Percentiles rank a stretch among this genome's conserved stretches.
phyloP scores from a whole-genome alignment of 1,140 invertebrate genomes.

The Anastrepha obliqua region DNA sequence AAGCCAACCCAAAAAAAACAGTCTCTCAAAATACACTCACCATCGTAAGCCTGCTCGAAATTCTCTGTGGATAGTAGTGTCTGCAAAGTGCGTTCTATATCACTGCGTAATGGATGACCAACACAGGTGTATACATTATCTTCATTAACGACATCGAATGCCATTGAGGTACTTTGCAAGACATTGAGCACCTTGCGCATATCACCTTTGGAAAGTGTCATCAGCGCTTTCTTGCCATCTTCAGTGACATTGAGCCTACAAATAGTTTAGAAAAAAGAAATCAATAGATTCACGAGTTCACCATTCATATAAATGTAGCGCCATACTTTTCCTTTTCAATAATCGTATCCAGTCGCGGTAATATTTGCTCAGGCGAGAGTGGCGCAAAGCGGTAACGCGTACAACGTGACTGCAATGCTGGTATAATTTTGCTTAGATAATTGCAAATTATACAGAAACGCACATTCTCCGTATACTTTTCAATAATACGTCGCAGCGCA shows the following conservation, averaged over 20 bases:
- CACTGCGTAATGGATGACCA: conserved; percentile 92
- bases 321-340: conserved; percentile 89
- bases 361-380: conserved; percentile 88
- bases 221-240: conserved; percentile 92
- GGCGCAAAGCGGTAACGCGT: conserved; percentile 98
- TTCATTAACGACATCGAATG: conserved; percentile 91
- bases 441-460: conserved; percentile 99
- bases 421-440: conserved; percentile 98
- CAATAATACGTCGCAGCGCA: conserved; percentile 97
- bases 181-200: conserved; percentile 99
- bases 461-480: conserved; percentile 99
- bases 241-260: conserved; percentile 88
- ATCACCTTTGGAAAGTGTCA: conserved; percentile 95
- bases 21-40: conserved; percentile 76
- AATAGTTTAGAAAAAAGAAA: conserved; percentile 6
- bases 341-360: conserved; percentile 91
- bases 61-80: conserved; percentile 91
- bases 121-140: conserved; percentile 97
- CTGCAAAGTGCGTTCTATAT: conserved; percentile 92
- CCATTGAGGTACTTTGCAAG: conserved; percentile 93
- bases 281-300: neutral
- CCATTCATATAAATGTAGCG: neutral
- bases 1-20: too few species aligned
- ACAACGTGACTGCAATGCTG: conserved; percentile 97
- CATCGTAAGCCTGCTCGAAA: conserved; percentile 86